Conservation (phyloP, 2,888 invertebrate species). For the Erebia palarica region DNA sequence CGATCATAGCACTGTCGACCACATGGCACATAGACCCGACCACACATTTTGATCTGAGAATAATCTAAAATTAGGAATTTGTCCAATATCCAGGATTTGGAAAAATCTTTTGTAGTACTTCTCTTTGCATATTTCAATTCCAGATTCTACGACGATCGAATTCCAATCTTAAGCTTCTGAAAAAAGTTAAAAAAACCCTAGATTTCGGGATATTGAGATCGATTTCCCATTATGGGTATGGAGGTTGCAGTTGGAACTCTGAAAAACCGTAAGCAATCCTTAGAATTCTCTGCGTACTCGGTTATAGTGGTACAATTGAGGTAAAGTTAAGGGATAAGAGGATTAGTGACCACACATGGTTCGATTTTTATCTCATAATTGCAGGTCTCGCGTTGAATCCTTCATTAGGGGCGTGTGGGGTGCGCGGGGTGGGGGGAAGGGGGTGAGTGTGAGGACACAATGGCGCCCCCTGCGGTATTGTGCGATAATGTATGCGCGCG, state of each 20-base stretch:
- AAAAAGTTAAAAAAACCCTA: no score
- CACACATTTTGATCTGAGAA: no score
- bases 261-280: background rate
- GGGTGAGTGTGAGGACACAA: slow-evolving; percentile 64
- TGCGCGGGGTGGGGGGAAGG: slow-evolving; percentile 44
- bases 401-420: slow-evolving; percentile 61
- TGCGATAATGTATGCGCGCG: slow-evolving; percentile 75
- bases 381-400: slow-evolving; percentile 68
- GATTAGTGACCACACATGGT: slow-evolving; percentile 53
- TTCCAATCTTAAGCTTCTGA: no score
- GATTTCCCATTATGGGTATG: slow-evolving; percentile 12
- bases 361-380: slow-evolving; percentile 75
- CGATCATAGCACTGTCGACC: no score
- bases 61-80: no score
- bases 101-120: no score
- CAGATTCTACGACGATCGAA: no score
- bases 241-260: background rate
- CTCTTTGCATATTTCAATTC: no score
- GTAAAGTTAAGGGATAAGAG: slow-evolving; percentile 38
- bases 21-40: no score
- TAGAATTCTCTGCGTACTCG: slow-evolving; percentile 23
- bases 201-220: no score
- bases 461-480: slow-evolving; percentile 72
- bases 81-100: no score
- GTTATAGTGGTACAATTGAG: slow-evolving; percentile 35